Conservation (phyloP, 2,888 invertebrate species). For the Noctuana brunneofusca region DNA sequence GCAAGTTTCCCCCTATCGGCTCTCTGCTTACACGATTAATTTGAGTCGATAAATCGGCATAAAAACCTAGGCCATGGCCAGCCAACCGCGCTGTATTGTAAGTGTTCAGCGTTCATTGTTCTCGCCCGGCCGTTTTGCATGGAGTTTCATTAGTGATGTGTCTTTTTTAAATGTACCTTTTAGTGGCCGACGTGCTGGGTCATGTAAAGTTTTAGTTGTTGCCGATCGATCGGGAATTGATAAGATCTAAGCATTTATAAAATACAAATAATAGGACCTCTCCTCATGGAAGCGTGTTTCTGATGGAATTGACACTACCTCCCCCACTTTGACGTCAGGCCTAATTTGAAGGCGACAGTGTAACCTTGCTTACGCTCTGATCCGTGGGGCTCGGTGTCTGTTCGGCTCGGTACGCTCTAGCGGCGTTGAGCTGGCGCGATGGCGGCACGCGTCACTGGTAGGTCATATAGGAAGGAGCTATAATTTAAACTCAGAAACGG, state of each 20-base stretch:
- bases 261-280: too few relatives aligned
- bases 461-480: constrained; percentile 63
- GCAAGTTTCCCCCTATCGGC: constrained; percentile 71
- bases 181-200: constrained; percentile 1
- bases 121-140: constrained; percentile 49
- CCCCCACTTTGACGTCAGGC: neutral
- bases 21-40: constrained; percentile 81
- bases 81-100: constrained; percentile 69
- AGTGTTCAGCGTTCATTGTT: constrained; percentile 75
- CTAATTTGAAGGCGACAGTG: neutral
- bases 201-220: constrained; percentile 47
- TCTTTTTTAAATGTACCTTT: constrained; percentile 3
- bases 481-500: constrained; percentile 51
- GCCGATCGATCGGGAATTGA: constrained; percentile 58
- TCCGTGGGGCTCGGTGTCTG: constrained; percentile 43
- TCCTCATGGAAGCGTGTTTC: neutral
- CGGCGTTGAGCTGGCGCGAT: constrained; percentile 39
- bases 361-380: neutral
- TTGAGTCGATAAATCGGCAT: constrained; percentile 81
- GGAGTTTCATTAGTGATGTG: constrained; percentile 21
- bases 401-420: constrained; percentile 44
- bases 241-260: constrained; percentile 44
- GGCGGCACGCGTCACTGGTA: too few relatives aligned
- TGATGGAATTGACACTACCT: neutral
- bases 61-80: constrained; percentile 74